These are phyloP conservation scores for Bellardia bayeri DNA, from an alignment of 2,888 invertebrate species.

Conservation along the genomic window DNA sequence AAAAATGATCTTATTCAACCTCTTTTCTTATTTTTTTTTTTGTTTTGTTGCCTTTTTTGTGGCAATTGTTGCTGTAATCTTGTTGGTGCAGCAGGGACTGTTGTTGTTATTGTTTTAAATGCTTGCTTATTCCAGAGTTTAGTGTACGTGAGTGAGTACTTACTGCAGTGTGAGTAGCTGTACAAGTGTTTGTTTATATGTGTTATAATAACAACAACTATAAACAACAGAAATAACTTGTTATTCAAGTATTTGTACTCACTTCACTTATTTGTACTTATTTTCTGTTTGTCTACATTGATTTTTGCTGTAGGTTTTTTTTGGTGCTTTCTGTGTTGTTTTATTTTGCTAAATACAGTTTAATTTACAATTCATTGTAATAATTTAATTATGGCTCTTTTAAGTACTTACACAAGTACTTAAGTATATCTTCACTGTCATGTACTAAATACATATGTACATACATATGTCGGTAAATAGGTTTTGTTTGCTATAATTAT, in stretches of 20 bases:
- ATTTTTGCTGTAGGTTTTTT: constrained; percentile 21
- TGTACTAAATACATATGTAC: background rate
- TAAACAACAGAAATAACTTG: constrained; percentile 48
- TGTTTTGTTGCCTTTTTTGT: no score
- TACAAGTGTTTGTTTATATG: constrained; percentile 37
- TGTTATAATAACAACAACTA: constrained; percentile 43
- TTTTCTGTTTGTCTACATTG: constrained; percentile 10
- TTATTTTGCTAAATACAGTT: constrained; percentile 42
- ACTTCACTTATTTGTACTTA: constrained; percentile 5
- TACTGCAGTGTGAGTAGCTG: background rate
- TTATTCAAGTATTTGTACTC: constrained; percentile 48
- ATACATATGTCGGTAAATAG: background rate
- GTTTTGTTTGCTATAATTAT: background rate
- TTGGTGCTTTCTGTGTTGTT: background rate
- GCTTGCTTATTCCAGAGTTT: constrained; percentile 37
- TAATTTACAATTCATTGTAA: constrained; percentile 43
- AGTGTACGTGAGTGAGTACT: background rate
- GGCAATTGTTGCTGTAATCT: background rate
- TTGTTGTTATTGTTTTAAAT: constrained; percentile 32
- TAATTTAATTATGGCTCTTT: constrained; percentile 48
- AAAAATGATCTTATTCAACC: constrained; percentile 72
- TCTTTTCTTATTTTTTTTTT: constrained; percentile 44
- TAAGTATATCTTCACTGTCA: constrained; percentile 18
- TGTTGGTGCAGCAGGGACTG: constrained; percentile 8
- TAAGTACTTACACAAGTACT: constrained; percentile 21